Conservation (phyloP, 2,797 vertebrate species). For the Myoxocephalus aenaeus region DNA sequence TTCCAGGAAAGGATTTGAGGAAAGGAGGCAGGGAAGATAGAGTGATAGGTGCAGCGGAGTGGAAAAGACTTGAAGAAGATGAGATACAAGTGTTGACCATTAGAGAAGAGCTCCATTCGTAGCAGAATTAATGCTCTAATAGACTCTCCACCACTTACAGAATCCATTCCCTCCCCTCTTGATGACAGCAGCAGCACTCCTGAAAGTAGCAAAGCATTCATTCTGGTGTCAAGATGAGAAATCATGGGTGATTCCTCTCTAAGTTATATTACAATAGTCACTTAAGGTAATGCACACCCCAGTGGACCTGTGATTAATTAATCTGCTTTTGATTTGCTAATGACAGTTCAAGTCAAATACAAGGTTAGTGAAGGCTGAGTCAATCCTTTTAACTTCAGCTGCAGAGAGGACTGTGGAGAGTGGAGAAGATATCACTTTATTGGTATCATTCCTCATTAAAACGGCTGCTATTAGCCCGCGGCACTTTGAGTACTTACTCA, state of each 20-base stretch:
- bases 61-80: constrained; percentile 32
- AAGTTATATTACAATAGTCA: constrained; percentile 83
- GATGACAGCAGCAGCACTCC: constrained; percentile 76
- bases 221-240: constrained; percentile 74
- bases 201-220: constrained; percentile 71
- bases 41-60: constrained; percentile 5
- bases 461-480: constrained; percentile 59
- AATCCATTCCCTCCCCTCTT: constrained; percentile 64
- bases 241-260: constrained; percentile 74
- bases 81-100: constrained; percentile 63
- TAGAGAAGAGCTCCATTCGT: constrained; percentile 64
- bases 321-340: constrained; percentile 83
- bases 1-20: constrained; percentile 14
- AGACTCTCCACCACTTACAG: constrained; percentile 77
- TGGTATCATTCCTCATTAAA: constrained; percentile 76
- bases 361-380: constrained; percentile 82
- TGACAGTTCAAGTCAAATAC: constrained; percentile 79
- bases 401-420: constrained; percentile 51
- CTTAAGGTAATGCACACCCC: constrained; percentile 79
- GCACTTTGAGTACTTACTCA: constrained; percentile 51
- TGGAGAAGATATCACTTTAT: constrained; percentile 75
- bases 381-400: constrained; percentile 76
- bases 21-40: constrained; percentile 2
- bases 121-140: constrained; percentile 74
- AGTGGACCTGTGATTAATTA: constrained; percentile 79